Conservation (phyloP, 1,140 invertebrate genomes). For the Anastrepha obliqua region DNA sequence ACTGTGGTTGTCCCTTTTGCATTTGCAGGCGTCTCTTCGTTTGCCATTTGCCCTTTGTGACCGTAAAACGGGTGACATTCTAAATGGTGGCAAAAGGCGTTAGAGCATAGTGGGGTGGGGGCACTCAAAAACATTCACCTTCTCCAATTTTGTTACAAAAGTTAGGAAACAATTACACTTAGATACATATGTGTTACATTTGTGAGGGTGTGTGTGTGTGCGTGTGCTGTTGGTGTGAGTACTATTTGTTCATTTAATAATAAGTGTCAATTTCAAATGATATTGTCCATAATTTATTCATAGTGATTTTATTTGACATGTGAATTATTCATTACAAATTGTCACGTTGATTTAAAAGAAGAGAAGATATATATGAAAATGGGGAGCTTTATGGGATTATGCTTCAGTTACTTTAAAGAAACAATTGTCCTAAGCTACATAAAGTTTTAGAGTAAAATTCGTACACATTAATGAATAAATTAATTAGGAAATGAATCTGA, state of each 20-base stretch:
- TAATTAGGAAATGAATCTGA: too few species aligned
- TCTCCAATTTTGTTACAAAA: neutral
- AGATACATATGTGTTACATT: neutral
- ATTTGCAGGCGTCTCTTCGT: neutral
- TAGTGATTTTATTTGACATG: conserved; percentile 45
- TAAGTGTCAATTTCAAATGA: conserved; percentile 42
- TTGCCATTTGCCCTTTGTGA: conserved; percentile 8
- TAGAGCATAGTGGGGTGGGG: neutral
- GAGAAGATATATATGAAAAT: neutral
- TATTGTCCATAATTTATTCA: conserved; percentile 46
- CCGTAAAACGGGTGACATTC: neutral
- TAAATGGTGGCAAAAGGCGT: neutral
- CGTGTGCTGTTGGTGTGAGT: neutral
- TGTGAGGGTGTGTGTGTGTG: neutral
- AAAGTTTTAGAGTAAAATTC: too few species aligned
- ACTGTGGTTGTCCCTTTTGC: neutral
- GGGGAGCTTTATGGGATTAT: neutral
- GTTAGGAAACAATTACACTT: neutral
- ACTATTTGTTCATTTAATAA: conserved; percentile 30
- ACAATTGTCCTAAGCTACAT: too few species aligned
- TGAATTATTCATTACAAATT: conserved; percentile 22
- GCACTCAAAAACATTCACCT: neutral
- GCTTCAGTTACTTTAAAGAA: too few species aligned
- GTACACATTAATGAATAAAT: too few species aligned
- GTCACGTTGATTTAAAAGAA: neutral